Evolutionary conservation across 2,888 invertebrate species (phyloP).

Genomic region (Scaptomyza polygonia): DNA sequence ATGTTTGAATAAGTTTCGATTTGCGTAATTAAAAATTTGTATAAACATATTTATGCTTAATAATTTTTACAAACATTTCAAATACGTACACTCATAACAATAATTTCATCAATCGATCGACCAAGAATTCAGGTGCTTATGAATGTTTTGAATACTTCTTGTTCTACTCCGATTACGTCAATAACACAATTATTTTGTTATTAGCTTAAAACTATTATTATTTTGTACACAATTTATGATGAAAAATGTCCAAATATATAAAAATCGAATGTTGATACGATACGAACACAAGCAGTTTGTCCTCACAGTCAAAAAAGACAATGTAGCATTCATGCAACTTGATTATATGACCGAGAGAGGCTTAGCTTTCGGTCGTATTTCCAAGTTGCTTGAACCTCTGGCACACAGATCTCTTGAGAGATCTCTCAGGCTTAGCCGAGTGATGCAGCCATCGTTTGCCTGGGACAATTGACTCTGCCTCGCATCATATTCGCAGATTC

Average conservation of each 20-base stretch:
- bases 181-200: neutral
- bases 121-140: too few species aligned
- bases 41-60: too few species aligned
- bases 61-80: too few species aligned
- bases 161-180: too few species aligned
- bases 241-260: slow-evolving; percentile 10
- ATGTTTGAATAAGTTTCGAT: neutral
- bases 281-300: slow-evolving; percentile 6
- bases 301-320: neutral
- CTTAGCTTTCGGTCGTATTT: slow-evolving; percentile 28
- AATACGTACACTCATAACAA: too few species aligned
- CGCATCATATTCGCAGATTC: slow-evolving; percentile 25
- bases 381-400: slow-evolving; percentile 54
- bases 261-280: slow-evolving; percentile 2
- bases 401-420: slow-evolving; percentile 1
- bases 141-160: too few species aligned
- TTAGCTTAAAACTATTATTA: slow-evolving; percentile 2
- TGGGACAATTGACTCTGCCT: slow-evolving; percentile 9
- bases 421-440: slow-evolving; percentile 45
- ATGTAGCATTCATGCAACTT: slow-evolving; percentile 58
- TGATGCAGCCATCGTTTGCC: slow-evolving; percentile 4
- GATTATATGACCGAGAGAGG: slow-evolving; percentile 37
- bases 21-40: too few species aligned
- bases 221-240: slow-evolving; percentile 33
- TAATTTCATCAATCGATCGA: too few species aligned